Evolutionary conservation across 2,888 invertebrate genomes (phyloP), one percentile per base, ranked within the genome.

Genomic region (Caradrina clavipalpis): DNA sequence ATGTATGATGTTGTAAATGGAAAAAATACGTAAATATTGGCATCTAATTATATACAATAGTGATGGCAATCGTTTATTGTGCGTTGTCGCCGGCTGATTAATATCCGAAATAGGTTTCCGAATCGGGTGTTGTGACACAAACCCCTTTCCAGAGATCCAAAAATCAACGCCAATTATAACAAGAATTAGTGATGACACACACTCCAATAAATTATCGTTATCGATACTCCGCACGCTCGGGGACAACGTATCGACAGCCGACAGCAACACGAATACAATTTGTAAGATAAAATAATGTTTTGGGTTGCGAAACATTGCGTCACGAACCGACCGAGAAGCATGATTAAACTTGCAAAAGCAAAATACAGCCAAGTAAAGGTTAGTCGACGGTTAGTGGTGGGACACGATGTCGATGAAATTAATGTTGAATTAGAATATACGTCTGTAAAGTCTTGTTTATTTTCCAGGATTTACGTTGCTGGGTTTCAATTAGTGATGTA

Each of bases 291-390:
- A 95, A 94, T 95, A 95, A 95, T 94, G 94, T 94, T 94, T 92
- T 92, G 89, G 91, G 88, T 95, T 95, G 94, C 94, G 93, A 95
- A 96, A 96, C 90, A 89, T 94, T 94, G 93, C 95, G 93, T 95
- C 95, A 96, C 95, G 95, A 95, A 87, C 91, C 87, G 81, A 89
- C 91, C 89, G 87, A 91, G 89, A 88, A 92, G 93, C 94, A 94
- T 95, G 95, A 94, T 96, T 95, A 95, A 95, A 95, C 95, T 95
- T 95, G 95, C 95, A 95, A 95, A 94, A 95, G 95, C 95, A 92
- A 94, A 94, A 92, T 92, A 94, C 93, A 92, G 90, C 81, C 91
- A 88, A 94, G 94, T 94, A 95, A 95, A 96, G 96, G 95, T 96
- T 95, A 95, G 92, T 87, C 88, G 87, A 86, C 69, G 79, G 76